phyloP scores from a whole-genome alignment of 2,888 invertebrate species.

The Latrodectus elegans region DNA sequence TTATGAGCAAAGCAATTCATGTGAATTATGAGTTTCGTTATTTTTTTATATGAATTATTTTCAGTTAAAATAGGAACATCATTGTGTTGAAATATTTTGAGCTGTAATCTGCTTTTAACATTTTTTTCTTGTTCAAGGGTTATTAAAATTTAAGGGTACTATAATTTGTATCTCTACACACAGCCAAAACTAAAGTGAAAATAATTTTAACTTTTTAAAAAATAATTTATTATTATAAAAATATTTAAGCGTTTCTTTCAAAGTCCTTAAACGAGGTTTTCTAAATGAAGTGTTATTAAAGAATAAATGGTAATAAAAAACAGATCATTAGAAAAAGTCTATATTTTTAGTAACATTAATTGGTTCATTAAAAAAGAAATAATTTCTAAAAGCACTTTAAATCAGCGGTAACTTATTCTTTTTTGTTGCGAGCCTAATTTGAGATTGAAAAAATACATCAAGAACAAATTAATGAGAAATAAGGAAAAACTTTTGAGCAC shows the following conservation, averaged over 20 bases:
- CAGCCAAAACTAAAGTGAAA: background rate
- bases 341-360: conserved; percentile 37
- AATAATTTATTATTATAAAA: background rate
- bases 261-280: background rate
- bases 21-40: too few species aligned
- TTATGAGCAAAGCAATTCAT: too few species aligned
- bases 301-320: conserved; percentile 4
- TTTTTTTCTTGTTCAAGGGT: background rate
- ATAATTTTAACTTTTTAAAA: background rate
- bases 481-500: too few species aligned
- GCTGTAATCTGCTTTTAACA: background rate
- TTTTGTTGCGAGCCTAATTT: too few species aligned
- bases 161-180: background rate
- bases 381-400: too few species aligned
- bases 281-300: conserved; percentile 37
- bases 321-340: background rate
- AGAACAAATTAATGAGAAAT: too few species aligned
- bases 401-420: too few species aligned
- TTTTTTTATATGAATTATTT: too few species aligned
- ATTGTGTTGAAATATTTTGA: too few species aligned
- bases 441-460: too few species aligned
- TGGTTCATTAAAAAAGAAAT: conserved; percentile 23
- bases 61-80: too few species aligned
- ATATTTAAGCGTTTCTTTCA: conserved; percentile 2
- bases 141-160: background rate